Base-by-base conservation (phyloP, 2,113 vertebrate species). In the Periophthalmodon schlosseri region DNA sequence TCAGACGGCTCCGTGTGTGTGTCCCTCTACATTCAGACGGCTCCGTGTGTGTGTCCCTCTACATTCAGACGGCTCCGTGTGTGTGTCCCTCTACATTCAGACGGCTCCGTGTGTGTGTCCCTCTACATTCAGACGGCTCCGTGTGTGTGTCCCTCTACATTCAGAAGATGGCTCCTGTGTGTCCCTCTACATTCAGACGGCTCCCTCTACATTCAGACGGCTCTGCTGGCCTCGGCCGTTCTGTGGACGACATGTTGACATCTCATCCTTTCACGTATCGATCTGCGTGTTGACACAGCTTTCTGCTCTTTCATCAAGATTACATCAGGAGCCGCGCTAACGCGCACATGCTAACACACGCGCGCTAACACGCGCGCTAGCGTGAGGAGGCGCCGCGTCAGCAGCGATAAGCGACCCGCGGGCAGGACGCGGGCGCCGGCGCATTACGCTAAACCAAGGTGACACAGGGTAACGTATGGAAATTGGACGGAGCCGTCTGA, bases 241-340 rank as follows among this genome's bases (percentile, higher is more conserved):
- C 16, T 20, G 61, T 4, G 9, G 16, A n/a, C 34, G 20, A 56
- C 64, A 58, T 63, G 39, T 75, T 69, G 66, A 80, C 69, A 68
- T n/a, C 70, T 14, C 57, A 57, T 57, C 24, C 5, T 0, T 66
- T 64, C 33, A 58, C 52, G 44, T 83, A 84, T 86, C 65, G 79
- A 86, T 84, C 77, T 34, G 60, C 49, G 44, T 72, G 70, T 74
- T 66, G 77, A 80, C 61, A 28, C 24, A 39, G 61, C 68, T 83
- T 78, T 76, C 83, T 80, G 69, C 71, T 77, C 75, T 87, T 85
- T 84, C 79, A 85, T 78, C 79, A 78, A 80, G 65, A 78, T 87
- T 85, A 73, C 79, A 82, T 86, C 81, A 86, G 78, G 69, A 70
- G 71, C 54, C 20, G 71, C 20, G 66, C 61, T 50, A 69, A 56